Evolutionary conservation across 2,113 vertebrate species (phyloP), one percentile per base, ranked within the genome.

Genomic region (Phyllostomus discolor): DNA sequence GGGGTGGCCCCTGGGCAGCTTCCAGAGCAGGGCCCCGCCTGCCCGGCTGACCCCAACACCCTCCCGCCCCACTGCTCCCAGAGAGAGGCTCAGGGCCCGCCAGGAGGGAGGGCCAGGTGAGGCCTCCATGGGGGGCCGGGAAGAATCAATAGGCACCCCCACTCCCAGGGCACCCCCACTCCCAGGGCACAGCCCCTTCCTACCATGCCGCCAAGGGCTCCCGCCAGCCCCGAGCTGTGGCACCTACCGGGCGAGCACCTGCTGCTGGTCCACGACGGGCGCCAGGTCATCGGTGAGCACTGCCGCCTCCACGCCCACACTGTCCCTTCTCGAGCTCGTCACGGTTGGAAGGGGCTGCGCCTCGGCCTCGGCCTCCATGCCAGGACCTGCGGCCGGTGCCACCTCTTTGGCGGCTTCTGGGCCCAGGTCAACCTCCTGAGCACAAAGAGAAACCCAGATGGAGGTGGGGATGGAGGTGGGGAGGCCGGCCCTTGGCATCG

Each of bases 231-330:
- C 33, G 0, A 7, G n/a, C 19, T 35, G 15, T 1, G 2, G 66
- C 35, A 98, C 98, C 97, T 88, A 99, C 99, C 99, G 99, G 97
- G 99, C 98, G 1, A 99, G 98, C 67, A 99, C 98, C 89, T 98
- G 97, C 97, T 99, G 98, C 88, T 99, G 99, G 94, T 99, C 98
- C 94, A 98, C 91, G 28, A 94, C 24, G 10, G 95, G 28, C 10
- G 96, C 97, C 72, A 87, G 19, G 33, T 97, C 91, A 4, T 97
- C 95, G 0, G 75, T 28, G 16, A 87, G 66, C 20, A 43, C n/a
- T 0, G 91, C 83, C 76, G 64, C 78, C 1, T 90, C 97, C 50
- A 78, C 20, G 15, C 70, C 96, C 28, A 87, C 41, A 0, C 88
- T 96, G 81, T 75, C 96, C 73, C 48, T 96, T 38, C 38, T 95